These are phyloP conservation scores for Phycodurus eques DNA, from an alignment of 2,113 vertebrate genomes.

Conservation along the genomic window DNA sequence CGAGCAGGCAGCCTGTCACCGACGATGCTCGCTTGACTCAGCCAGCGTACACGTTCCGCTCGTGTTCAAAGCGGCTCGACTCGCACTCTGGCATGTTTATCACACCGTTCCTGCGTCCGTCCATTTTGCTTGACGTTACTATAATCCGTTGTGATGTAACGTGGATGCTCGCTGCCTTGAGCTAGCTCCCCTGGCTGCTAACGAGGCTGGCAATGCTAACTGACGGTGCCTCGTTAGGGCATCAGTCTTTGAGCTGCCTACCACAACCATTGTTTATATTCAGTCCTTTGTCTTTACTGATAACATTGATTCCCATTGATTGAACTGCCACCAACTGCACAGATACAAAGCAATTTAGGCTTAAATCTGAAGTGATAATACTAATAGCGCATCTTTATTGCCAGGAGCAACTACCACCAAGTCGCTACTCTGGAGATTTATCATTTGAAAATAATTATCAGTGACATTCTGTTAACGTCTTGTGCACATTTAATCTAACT, in stretches of 20 bases:
- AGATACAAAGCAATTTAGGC: not conserved
- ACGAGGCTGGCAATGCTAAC: conserved; percentile 57
- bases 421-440: too few species aligned
- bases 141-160: conserved; percentile 25
- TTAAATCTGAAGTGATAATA: not conserved
- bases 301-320: not conserved
- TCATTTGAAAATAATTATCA: not conserved
- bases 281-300: not conserved
- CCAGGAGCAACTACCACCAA: not conserved
- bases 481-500: too few species aligned
- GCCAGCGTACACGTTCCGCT: conserved; percentile 13
- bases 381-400: not conserved
- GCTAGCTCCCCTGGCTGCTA: conserved; percentile 46
- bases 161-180: conserved; percentile 41
- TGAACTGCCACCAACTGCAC: not conserved
- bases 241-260: conserved; percentile 6
- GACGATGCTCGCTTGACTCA: not conserved
- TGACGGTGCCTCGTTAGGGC: conserved; percentile 37
- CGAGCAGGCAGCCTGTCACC: conserved; percentile 44
- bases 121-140: not conserved
- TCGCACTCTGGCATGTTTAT: not conserved
- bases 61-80: not conserved
- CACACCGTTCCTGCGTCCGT: not conserved
- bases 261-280: conserved; percentile 18
- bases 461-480: too few species aligned